phyloP scores from a whole-genome alignment of 2,888 invertebrate species.

The Micoletzkya japonica region DNA sequence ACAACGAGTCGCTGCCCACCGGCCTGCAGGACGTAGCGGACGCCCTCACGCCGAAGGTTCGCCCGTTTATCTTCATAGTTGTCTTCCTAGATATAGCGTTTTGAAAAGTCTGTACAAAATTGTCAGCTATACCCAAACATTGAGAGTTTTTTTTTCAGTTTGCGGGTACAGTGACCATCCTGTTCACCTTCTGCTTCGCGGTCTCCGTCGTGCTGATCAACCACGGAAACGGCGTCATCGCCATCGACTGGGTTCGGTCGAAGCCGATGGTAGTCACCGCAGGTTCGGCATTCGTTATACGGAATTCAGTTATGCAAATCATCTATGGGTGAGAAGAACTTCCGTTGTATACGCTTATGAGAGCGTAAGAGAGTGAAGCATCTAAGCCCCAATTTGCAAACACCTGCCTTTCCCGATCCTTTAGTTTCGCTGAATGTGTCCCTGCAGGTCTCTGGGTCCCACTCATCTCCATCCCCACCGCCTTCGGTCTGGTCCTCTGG shows the following conservation, averaged over 20 bases:
- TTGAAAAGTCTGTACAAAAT: conserved; percentile 5
- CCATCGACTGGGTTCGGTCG: conserved; percentile 59
- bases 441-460: conserved; percentile 52
- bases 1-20: conserved; percentile 59
- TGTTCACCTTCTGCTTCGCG: conserved; percentile 56
- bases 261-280: conserved; percentile 60
- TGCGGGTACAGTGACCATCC: conserved; percentile 45
- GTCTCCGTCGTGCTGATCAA: conserved; percentile 58
- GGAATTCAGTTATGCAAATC: neutral
- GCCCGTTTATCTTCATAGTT: neutral
- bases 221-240: conserved; percentile 45
- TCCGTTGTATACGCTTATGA: too few species aligned
- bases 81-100: neutral
- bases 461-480: conserved; percentile 54
- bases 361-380: too few species aligned
- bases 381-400: neutral
- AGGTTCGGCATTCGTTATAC: conserved; percentile 30
- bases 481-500: conserved; percentile 61
- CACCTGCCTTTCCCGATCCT: neutral
- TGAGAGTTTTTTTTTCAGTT: neutral
- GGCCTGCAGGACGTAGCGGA: conserved; percentile 58
- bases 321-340: too few species aligned
- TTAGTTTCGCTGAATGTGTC: too few species aligned
- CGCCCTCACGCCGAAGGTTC: conserved; percentile 45
- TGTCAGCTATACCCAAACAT: neutral